These are phyloP conservation scores for Himalopsyche tibetana DNA, from an alignment of 2,888 invertebrate species.

Conservation along the genomic window DNA sequence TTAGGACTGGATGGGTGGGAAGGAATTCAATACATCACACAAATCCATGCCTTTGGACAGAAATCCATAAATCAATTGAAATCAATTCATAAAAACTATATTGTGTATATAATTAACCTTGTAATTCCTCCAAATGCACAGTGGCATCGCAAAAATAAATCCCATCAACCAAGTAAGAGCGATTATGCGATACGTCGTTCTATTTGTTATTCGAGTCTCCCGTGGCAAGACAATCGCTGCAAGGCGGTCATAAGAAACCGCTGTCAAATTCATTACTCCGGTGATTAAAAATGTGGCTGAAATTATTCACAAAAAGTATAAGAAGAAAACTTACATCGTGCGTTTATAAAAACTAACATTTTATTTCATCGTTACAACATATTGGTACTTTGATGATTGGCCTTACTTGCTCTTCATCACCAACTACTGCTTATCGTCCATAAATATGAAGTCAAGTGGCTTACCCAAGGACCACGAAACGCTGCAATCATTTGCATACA, in stretches of 20 bases:
- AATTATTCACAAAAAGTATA: neutral
- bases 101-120: slow-evolving; percentile 70
- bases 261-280: slow-evolving; percentile 85
- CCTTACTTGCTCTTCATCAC: too few relatives aligned
- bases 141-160: slow-evolving; percentile 79
- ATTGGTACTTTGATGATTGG: too few relatives aligned
- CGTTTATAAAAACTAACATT: neutral
- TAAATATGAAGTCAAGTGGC: too few relatives aligned
- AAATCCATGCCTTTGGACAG: too few relatives aligned
- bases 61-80: too few relatives aligned
- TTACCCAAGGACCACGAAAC: too few relatives aligned
- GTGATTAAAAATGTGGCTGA: slow-evolving; percentile 84
- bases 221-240: slow-evolving; percentile 87
- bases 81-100: too few relatives aligned
- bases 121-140: slow-evolving; percentile 80
- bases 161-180: slow-evolving; percentile 82
- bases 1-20: too few relatives aligned
- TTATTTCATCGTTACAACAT: too few relatives aligned
- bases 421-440: too few relatives aligned
- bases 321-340: neutral
- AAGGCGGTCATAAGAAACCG: slow-evolving; percentile 89
- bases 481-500: too few relatives aligned
- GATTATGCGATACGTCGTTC: slow-evolving; percentile 81
- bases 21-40: too few relatives aligned
- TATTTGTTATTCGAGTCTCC: slow-evolving; percentile 82